Conservation (phyloP, 2,113 vertebrate species). For the Platysteira castanea region DNA sequence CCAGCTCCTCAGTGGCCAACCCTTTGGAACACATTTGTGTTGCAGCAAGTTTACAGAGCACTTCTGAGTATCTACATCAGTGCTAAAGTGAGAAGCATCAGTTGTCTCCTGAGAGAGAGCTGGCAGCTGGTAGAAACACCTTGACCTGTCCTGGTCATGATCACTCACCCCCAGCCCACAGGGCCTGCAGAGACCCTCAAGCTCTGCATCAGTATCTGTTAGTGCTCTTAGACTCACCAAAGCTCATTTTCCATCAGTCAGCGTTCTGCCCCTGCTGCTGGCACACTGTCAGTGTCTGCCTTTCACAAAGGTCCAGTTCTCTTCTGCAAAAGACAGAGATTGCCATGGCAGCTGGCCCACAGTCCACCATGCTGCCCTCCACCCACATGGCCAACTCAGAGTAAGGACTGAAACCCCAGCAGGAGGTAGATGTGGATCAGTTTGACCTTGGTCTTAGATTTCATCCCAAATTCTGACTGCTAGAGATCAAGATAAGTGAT, state of each 20-base stretch:
- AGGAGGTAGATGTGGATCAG: background rate
- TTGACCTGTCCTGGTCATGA: background rate
- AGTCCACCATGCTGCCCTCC: background rate
- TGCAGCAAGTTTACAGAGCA: background rate
- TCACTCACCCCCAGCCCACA: accelerated
- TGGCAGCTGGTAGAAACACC: background rate
- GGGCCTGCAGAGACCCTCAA: background rate
- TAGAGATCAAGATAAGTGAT: background rate
- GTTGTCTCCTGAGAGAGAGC: background rate
- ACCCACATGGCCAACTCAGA: accelerated
- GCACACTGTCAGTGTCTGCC: accelerated
- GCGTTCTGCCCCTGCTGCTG: accelerated
- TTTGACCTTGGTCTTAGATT: background rate
- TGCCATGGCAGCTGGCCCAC: background rate
- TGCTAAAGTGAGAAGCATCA: background rate
- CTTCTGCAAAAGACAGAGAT: background rate
- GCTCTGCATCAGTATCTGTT: background rate
- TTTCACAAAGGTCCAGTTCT: accelerated
- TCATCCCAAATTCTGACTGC: background rate
- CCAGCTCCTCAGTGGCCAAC: background rate
- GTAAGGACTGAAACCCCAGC: background rate
- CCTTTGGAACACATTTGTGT: accelerated
- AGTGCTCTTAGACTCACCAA: background rate
- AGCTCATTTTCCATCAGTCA: background rate
- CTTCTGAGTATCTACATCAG: background rate